Percentiles rank a stretch among this genome's conserved stretches.
These are phyloP conservation scores for Ormyrus thymus DNA, from an alignment of 2,888 invertebrate genomes.

Conservation along the genomic window DNA sequence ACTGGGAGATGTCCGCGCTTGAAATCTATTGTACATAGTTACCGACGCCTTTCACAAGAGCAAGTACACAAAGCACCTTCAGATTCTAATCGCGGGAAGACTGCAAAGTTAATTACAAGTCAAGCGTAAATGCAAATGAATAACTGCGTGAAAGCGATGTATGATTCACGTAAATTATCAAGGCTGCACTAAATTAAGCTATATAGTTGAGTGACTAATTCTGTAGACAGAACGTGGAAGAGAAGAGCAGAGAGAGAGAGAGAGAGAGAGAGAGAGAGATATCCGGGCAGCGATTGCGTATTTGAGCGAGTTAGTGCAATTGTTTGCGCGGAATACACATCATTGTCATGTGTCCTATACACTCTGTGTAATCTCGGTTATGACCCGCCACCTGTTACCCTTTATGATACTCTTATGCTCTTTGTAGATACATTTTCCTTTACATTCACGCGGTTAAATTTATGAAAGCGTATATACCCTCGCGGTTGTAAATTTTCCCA, in stretches of 20 bases:
- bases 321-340: conserved; percentile 53
- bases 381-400: conserved; percentile 66
- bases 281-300: conserved; percentile 37
- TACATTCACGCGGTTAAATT: conserved; percentile 22
- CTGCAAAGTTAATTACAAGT: no score
- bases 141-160: no score
- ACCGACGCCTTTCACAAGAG: no score
- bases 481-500: conserved; percentile 2
- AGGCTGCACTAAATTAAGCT: conserved; percentile 21
- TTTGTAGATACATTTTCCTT: conserved; percentile 31
- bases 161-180: conserved; percentile 11
- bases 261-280: conserved; percentile 24
- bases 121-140: no score
- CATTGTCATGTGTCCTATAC: conserved; percentile 46
- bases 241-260: conserved; percentile 46
- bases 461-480: conserved; percentile 10
- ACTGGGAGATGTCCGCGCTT: no score
- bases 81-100: no score
- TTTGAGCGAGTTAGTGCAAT: conserved; percentile 49
- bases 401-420: conserved; percentile 54
- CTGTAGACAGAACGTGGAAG: conserved; percentile 47
- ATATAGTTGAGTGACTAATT: conserved; percentile 31
- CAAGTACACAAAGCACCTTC: no score
- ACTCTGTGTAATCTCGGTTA: conserved; percentile 49
- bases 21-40: no score